A percentile compares a stretch with the other conserved stretches of the same genome.
phyloP scores from a whole-genome alignment of 2,888 invertebrate genomes.

The Melanophora roralis region DNA sequence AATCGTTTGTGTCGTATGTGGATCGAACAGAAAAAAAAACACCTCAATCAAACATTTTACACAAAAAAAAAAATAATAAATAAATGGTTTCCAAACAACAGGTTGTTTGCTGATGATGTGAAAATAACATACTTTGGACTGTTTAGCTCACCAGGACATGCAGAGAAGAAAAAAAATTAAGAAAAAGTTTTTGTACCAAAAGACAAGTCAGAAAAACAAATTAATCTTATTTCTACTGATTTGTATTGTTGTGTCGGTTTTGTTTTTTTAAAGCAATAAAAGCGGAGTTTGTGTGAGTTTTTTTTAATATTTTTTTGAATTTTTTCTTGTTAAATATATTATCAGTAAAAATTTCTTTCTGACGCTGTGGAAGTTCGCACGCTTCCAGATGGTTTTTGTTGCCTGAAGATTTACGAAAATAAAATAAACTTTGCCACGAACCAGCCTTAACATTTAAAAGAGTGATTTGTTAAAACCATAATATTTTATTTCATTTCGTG shows the following conservation, averaged over 20 bases:
- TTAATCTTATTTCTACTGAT: slow-evolving; percentile 65
- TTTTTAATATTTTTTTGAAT: slow-evolving; percentile 20
- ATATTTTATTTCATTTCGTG: too few relatives aligned
- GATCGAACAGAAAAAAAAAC: slow-evolving; percentile 1
- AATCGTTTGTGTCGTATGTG: neutral
- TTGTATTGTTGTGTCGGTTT: slow-evolving; percentile 17
- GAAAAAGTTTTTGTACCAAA: slow-evolving; percentile 23
- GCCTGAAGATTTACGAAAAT: neutral
- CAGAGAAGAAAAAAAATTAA: slow-evolving; percentile 4
- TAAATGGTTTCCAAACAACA: slow-evolving; percentile 64
- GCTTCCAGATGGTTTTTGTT: slow-evolving; percentile 54
- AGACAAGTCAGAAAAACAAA: slow-evolving; percentile 64
- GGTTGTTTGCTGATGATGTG: slow-evolving; percentile 67
- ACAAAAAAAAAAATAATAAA: slow-evolving; percentile 63
- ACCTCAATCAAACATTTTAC: slow-evolving; percentile 29
- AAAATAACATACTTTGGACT: slow-evolving; percentile 56
- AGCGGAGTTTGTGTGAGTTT: slow-evolving; percentile 26
- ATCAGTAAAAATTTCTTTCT: slow-evolving; percentile 29
- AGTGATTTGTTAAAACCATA: neutral
- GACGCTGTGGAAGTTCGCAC: slow-evolving; percentile 40
- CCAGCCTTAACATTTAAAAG: neutral
- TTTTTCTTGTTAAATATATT: slow-evolving; percentile 43
- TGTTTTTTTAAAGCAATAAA: slow-evolving; percentile 8
- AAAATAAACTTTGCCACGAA: slow-evolving; percentile 7
- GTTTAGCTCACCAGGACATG: slow-evolving; percentile 34